Evolutionary conservation across 2,113 vertebrate species (phyloP).

Genomic region (Ailuropoda melanoleuca): DNA sequence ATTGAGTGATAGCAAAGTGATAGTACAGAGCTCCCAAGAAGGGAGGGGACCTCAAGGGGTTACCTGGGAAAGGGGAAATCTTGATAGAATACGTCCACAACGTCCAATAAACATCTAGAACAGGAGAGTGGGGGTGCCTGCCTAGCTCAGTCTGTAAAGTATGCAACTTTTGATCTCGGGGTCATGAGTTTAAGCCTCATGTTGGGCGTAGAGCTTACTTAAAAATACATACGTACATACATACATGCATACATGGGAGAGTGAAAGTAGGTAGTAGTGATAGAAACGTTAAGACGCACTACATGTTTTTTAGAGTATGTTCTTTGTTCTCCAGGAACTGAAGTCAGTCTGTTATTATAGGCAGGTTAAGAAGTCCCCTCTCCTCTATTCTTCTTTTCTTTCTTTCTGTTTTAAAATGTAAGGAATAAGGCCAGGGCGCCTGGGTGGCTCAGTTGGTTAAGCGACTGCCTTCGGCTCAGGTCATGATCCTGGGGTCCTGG

Average conservation of each 20-base stretch:
- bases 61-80: not conserved
- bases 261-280: not conserved
- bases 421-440: too few relatives aligned
- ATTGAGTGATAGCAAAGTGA: not conserved
- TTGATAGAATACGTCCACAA: not conserved
- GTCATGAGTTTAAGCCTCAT: not conserved
- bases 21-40: not conserved
- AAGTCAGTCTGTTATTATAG: not conserved
- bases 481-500: too few relatives aligned
- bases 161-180: not conserved
- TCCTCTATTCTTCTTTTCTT: not conserved
- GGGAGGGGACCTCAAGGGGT: too few relatives aligned
- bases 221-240: not conserved
- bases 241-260: not conserved
- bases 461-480: too few relatives aligned
- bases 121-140: not conserved
- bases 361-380: not conserved
- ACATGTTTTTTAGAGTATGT: not conserved
- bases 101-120: not conserved
- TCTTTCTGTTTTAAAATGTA: too few relatives aligned
- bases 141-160: not conserved
- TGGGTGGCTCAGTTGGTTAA: too few relatives aligned
- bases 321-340: slow-evolving; percentile 5
- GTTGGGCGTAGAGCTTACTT: not conserved
- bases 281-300: not conserved